Evolutionary conservation across 2,113 vertebrate species (phyloP).

Genomic region (Myocastor coypus): DNA sequence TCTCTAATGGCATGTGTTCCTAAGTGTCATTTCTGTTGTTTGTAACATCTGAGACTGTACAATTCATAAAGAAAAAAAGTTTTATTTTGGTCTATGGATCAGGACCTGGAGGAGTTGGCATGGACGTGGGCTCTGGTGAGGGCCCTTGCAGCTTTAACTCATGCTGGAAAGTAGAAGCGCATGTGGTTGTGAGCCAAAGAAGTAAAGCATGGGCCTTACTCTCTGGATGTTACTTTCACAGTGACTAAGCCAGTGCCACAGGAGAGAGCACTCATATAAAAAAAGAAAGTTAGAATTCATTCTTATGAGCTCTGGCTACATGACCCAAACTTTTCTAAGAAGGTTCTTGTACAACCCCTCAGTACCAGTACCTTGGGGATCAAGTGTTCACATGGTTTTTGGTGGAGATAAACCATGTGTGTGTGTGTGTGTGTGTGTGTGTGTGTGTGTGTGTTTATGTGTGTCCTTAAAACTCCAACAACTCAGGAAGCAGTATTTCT

Average conservation of each 20-base stretch:
- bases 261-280: not conserved
- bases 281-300: not conserved
- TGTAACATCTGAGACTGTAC: too few relatives aligned
- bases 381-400: not conserved
- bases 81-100: not conserved
- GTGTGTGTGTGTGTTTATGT: too few relatives aligned
- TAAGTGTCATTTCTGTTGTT: not conserved
- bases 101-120: not conserved
- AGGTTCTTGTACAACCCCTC: not conserved
- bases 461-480: not conserved
- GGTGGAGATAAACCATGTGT: not conserved
- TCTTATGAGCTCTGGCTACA: not conserved
- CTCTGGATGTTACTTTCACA: not conserved
- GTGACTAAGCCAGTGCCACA: not conserved
- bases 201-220: not conserved
- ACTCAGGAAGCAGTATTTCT: not conserved
- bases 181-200: not conserved
- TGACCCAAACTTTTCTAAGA: not conserved
- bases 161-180: not conserved
- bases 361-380: not conserved
- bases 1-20: not conserved
- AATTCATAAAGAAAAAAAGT: not conserved
- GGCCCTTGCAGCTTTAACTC: not conserved
- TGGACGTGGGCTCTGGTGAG: not conserved
- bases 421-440: not conserved